A percentile compares a stretch with the other conserved stretches of the same genome.
These are phyloP conservation scores for Ganaspis brasiliensis DNA, from an alignment of 2,888 invertebrate species.

Conservation along the genomic window DNA sequence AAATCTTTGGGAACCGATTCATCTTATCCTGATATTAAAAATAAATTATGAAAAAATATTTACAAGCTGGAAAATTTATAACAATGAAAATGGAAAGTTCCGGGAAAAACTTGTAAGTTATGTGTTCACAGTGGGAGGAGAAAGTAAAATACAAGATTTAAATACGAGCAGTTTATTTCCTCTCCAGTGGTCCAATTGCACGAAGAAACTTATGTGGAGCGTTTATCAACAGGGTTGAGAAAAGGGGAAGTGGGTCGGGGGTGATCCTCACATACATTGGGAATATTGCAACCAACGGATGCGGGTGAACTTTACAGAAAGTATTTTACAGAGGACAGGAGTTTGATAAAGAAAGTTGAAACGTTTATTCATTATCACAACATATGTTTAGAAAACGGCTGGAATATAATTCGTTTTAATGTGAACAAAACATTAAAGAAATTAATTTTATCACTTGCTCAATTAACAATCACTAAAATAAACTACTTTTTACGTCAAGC, in stretches of 20 bases:
- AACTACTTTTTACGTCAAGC: too few species aligned
- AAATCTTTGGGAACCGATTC: too few species aligned
- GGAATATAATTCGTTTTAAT: neutral
- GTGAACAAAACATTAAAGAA: too few species aligned
- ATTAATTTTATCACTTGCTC: too few species aligned
- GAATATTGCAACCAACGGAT: slow-evolving; percentile 24
- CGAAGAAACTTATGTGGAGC: slow-evolving; percentile 36
- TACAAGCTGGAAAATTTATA: too few species aligned
- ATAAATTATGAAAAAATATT: too few species aligned
- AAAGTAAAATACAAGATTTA: slow-evolving; percentile 10
- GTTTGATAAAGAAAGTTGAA: slow-evolving; percentile 31
- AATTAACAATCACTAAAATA: too few species aligned
- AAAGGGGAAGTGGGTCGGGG: slow-evolving; percentile 40
- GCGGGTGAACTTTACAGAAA: slow-evolving; percentile 17
- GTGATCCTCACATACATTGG: slow-evolving; percentile 33
- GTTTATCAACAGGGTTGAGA: slow-evolving; percentile 29
- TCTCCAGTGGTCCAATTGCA: slow-evolving; percentile 39
- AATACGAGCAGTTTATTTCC: slow-evolving; percentile 39
- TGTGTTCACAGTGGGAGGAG: neutral
- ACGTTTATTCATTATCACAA: neutral
- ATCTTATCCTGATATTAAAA: too few species aligned
- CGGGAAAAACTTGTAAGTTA: neutral
- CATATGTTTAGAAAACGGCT: neutral
- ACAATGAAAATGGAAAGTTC: neutral
- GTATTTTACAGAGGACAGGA: slow-evolving; percentile 23